These are phyloP conservation scores for Matsumyia berberina DNA, from an alignment of 2,888 invertebrate species.

Conservation along the genomic window DNA sequence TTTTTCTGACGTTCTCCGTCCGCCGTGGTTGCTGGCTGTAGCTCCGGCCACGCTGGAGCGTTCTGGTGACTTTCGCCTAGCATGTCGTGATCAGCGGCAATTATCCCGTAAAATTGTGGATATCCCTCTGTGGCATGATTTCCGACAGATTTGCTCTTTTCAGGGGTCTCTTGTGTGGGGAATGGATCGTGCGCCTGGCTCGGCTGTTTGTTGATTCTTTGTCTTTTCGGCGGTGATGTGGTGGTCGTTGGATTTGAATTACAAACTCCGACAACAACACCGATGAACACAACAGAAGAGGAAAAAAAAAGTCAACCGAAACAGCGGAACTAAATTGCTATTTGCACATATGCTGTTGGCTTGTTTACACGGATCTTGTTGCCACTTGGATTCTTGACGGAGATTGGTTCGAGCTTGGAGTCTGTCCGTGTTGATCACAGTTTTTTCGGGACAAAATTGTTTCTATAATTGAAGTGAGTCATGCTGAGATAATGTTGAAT, in stretches of 20 bases:
- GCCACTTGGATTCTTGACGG: constrained; percentile 65
- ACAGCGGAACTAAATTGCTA: constrained; percentile 68
- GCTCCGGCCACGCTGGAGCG: constrained; percentile 25
- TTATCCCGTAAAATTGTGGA: constrained; percentile 77
- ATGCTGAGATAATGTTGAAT: constrained; percentile 55
- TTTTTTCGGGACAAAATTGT: constrained; percentile 40
- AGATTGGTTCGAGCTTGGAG: constrained; percentile 41
- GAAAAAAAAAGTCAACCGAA: constrained; percentile 36
- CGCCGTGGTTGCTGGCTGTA: background rate
- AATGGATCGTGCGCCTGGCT: constrained; percentile 47
- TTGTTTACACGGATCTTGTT: constrained; percentile 75
- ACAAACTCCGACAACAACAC: constrained; percentile 35
- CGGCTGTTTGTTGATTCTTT: constrained; percentile 56
- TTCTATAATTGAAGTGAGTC: constrained; percentile 64
- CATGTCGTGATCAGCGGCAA: constrained; percentile 76
- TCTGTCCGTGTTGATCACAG: constrained; percentile 6
- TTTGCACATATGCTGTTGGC: constrained; percentile 75
- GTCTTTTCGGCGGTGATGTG: constrained; percentile 47
- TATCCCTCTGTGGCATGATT: constrained; percentile 76
- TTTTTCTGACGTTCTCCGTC: constrained; percentile 61
- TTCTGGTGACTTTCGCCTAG: constrained; percentile 74
- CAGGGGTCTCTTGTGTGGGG: constrained; percentile 53
- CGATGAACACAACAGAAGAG: background rate
- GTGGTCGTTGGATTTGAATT: constrained; percentile 39
- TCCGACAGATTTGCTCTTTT: constrained; percentile 75